A percentile compares a stretch with the other conserved stretches of the same genome.
Evolutionary conservation across 2,797 vertebrate genomes (phyloP).

Genomic region (Cirrhinus mrigala): DNA sequence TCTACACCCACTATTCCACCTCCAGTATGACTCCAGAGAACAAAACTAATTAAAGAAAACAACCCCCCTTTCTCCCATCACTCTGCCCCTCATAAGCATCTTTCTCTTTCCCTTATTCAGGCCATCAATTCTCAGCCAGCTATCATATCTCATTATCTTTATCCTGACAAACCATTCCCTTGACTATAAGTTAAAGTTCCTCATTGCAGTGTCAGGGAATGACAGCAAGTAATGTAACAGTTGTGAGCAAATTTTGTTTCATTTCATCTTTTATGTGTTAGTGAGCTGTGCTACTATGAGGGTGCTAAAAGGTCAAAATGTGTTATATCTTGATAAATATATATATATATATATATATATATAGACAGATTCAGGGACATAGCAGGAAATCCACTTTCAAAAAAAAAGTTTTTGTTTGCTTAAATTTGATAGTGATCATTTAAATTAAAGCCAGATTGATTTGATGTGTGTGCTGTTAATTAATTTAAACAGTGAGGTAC

Average conservation of each 20-base stretch:
- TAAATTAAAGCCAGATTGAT: neutral
- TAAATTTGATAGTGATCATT: neutral
- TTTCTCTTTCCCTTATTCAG: slow-evolving; percentile 44
- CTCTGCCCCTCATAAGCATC: neutral
- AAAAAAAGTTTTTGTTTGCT: neutral
- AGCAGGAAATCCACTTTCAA: neutral
- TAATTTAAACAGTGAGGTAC: neutral
- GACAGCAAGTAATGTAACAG: slow-evolving; percentile 6
- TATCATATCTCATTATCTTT: slow-evolving; percentile 52
- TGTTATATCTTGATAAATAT: neutral
- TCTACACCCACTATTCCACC: neutral
- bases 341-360: no score
- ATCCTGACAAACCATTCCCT: slow-evolving; percentile 31
- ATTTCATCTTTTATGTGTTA: neutral
- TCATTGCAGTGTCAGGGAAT: neutral
- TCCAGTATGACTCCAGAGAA: slow-evolving; percentile 37
- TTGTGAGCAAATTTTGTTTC: neutral
- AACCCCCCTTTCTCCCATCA: slow-evolving; percentile 8
- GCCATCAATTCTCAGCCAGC: slow-evolving; percentile 45
- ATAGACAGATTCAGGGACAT: neutral
- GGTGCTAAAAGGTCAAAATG: neutral
- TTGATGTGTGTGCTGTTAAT: neutral
- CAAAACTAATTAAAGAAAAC: slow-evolving; percentile 48
- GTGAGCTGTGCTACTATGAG: neutral
- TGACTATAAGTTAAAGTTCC: slow-evolving; percentile 31